phyloP scores from a whole-genome alignment of 2,888 invertebrate genomes.

The Pyrgus malvae region DNA sequence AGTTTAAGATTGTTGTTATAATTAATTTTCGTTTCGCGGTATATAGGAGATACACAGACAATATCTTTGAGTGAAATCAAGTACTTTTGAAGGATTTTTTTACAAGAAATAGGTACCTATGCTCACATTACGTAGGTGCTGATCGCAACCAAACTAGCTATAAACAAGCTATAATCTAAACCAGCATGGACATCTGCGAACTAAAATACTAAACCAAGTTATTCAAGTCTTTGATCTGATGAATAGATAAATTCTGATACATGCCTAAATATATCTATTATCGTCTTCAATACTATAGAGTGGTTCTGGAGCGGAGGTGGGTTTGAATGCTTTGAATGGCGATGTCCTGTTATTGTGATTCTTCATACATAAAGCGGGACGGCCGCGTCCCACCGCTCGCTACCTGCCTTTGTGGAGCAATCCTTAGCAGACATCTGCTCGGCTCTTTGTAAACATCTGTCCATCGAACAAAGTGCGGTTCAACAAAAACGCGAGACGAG shows the following conservation, averaged over 20 bases:
- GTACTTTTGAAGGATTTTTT: no score
- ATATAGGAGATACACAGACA: no score
- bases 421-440: slow-evolving; percentile 47
- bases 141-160: no score
- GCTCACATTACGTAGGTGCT: no score
- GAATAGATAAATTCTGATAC: background rate
- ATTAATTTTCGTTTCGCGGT: no score
- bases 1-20: no score
- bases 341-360: slow-evolving; percentile 37
- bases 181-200: slow-evolving; percentile 6
- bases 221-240: background rate
- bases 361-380: slow-evolving; percentile 36
- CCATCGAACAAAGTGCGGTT: slow-evolving; percentile 35
- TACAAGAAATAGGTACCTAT: no score
- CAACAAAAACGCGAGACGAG: slow-evolving; percentile 31
- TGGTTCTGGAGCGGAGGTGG: slow-evolving; percentile 28
- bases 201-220: slow-evolving; percentile 1
- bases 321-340: slow-evolving; percentile 39
- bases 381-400: slow-evolving; percentile 30
- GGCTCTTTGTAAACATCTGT: slow-evolving; percentile 41
- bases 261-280: slow-evolving; percentile 11
- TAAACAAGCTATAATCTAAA: no score
- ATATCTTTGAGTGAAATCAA: no score
- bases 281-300: slow-evolving; percentile 5
- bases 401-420: slow-evolving; percentile 46